These are phyloP conservation scores for Ptychadena robeensis DNA, from an alignment of 2,797 vertebrate species.

Conservation along the genomic window DNA sequence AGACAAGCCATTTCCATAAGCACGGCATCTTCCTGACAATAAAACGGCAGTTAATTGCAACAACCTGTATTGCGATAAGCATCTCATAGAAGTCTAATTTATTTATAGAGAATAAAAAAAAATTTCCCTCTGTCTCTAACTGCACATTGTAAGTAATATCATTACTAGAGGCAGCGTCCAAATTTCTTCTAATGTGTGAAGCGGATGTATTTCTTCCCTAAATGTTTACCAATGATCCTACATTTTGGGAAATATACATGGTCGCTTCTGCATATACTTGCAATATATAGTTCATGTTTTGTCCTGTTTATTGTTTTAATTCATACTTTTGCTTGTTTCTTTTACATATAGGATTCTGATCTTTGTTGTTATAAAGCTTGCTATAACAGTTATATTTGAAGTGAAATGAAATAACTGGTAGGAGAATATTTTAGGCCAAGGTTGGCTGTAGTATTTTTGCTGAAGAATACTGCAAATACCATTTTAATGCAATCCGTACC, in stretches of 20 bases:
- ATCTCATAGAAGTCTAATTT: not conserved
- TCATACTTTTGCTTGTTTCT: not conserved
- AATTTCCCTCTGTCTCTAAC: not conserved
- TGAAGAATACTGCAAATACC: not conserved
- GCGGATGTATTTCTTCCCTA: not conserved
- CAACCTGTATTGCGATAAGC: conserved; percentile 2
- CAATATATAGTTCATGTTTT: no score
- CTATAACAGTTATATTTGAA: not conserved
- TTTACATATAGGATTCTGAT: not conserved
- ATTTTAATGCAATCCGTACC: not conserved
- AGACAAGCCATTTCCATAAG: not conserved
- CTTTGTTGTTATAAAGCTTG: not conserved
- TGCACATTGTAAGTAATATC: not conserved
- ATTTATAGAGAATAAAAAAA: not conserved
- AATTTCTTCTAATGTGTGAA: not conserved
- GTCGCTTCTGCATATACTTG: not conserved
- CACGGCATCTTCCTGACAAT: not conserved
- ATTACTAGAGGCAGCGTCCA: not conserved
- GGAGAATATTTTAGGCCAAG: no score
- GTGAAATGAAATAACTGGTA: no score
- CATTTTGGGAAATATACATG: not conserved
- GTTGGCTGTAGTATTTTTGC: not conserved
- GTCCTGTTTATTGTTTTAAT: no score
- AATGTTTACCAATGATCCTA: conserved; percentile 3
- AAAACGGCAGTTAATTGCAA: conserved; percentile 21